Evolutionary conservation across 92 coral and sea anemone species (phyloP), one percentile per base, ranked within the genome.

Genomic region (Phymanthus crucifer): DNA sequence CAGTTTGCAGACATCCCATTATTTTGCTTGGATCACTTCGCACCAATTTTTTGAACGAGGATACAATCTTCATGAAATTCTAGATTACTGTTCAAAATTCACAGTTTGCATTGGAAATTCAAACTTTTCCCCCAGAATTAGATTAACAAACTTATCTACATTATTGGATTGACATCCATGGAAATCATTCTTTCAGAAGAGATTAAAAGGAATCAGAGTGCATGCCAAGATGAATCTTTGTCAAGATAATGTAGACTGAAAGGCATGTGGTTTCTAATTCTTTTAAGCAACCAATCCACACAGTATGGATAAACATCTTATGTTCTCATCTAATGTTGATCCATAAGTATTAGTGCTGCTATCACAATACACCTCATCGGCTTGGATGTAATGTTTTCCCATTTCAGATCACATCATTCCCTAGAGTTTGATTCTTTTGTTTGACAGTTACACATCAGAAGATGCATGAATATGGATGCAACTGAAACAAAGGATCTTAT

Each of bases 21-120:
- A 69, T 38, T 5, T 2, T 8, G 34, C 78, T 52, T 5, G 45
- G 23, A 26, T 50, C 71, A 10, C 66, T 45, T 19, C 47, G 4
- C 5, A 17, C 17, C 24, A 76, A 18, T 76, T 47, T 68, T 12
- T 72, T 19, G 6, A 24, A 54, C n/a, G 24, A 21, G 64, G 76
- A 35, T 73, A 76, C 23, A 54, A 31, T 56, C 18, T 29, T 56
- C 43, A 13, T 17, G 23, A 56, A 76, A 56, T 40, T 43, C 36
- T 31, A 40, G 34, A 24, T 17, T 40, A 37, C 32, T 38, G 71
- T 56, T 31, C 57, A 56, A 74, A 56, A 33, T 24, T 58, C 65
- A 52, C 35, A 57, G 71, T 76, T 76, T 45, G n/a, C 47, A 9
- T 54, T 45, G n/a, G 50, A 57, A 57, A 76, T 75, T 70, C 24